Evolutionary conservation across 2,797 vertebrate species (phyloP), one percentile per base, ranked within the genome.

Genomic region (Urophycis tenuis): DNA sequence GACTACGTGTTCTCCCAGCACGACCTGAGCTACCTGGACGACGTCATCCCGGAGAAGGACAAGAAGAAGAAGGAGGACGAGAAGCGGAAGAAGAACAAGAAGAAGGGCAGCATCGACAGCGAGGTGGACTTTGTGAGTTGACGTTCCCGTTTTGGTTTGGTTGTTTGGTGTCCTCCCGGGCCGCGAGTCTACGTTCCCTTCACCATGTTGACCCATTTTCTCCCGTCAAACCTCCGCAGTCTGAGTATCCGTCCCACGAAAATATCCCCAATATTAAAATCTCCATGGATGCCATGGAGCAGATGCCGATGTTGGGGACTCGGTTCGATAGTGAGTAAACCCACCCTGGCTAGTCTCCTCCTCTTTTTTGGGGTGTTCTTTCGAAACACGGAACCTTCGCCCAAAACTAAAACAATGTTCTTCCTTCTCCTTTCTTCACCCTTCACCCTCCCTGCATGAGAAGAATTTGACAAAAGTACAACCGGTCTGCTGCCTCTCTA

Each of bases 1-100:
- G 98, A 99, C 91, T 98, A 96, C 87, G 71, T 99, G 86, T 99
- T 97, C 93, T 98, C 97, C 73, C 98, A 99, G 84, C 97, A 99
- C 0, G 96, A 99, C 90, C 94, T 99, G 80, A 89, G 98, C 89
- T 99, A 98, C 88, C 95, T 99, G 31, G 98, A 99, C 0, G 98
- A 99, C 15, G 94, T 99, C 90, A 99, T 99, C 92, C 98, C 98
- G 74, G 98, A 99, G 91, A 99, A 99, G 77, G 98, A 99, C 89
- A 99, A 99, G 92, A 99, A 99, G 85, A 99, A 99, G 93, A 99
- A 99, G 34, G 98, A 99, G 85, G 98, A 99, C 0, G 97, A 99
- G 84, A 99, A 99, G 92, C 97, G 95, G 79, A 99, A 98, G 93
- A 99, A 98, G 25, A 94, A 93, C 84, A 98, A 98, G 87, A 94